These are phyloP conservation scores for Meles meles DNA, from an alignment of 2,113 vertebrate species.

Conservation along the genomic window DNA sequence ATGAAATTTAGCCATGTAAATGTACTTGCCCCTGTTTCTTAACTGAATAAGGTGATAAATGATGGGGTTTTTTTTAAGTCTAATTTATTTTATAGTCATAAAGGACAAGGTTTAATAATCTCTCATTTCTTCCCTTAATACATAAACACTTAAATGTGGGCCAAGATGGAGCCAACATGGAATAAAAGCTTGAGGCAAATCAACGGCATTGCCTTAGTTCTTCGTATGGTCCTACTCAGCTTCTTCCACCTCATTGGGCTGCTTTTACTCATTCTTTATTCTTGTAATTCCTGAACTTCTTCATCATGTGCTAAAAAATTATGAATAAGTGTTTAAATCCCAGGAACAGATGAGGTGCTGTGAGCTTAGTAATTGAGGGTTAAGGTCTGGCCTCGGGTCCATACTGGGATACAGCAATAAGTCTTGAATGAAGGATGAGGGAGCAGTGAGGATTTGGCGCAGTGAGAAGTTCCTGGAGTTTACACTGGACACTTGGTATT, in stretches of 20 bases:
- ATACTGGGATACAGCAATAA: rapidly evolving
- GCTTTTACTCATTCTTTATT: neutral
- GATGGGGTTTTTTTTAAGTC: neutral
- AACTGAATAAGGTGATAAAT: neutral
- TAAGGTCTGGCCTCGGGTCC: neutral
- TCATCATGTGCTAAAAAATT: neutral
- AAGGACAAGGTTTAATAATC: neutral
- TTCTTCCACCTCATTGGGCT: neutral
- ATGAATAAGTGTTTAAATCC: neutral
- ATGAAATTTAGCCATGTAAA: neutral
- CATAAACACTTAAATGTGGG: neutral
- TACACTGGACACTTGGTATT: neutral
- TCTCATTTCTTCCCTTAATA: neutral
- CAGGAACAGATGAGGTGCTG: neutral
- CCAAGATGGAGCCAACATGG: neutral
- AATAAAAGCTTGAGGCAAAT: neutral
- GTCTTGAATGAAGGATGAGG: neutral
- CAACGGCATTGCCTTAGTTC: neutral
- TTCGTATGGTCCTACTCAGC: neutral
- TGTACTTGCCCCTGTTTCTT: neutral
- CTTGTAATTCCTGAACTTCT: neutral
- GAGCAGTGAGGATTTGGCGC: neutral
- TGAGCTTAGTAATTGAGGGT: neutral
- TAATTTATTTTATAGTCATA: neutral
- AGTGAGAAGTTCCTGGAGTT: neutral